Conservation (phyloP, 2,888 invertebrate genomes). For the Ormyrus pomaceus region DNA sequence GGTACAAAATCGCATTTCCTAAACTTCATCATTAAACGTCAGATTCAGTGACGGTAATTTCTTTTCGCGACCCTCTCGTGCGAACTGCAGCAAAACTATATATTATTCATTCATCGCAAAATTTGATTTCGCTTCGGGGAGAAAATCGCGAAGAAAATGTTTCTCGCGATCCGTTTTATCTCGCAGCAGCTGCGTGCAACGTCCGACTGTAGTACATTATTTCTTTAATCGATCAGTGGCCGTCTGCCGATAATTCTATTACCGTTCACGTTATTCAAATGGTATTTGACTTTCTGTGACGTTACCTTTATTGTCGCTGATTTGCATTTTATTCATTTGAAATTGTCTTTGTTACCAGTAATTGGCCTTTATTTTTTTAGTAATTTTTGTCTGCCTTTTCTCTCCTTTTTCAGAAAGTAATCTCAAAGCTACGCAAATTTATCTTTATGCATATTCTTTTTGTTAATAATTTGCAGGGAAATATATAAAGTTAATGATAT, state of each 20-base stretch:
- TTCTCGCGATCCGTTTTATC: conserved; percentile 30
- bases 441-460: no score
- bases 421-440: no score
- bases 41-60: conserved; percentile 25
- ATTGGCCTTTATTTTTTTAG: conserved; percentile 3
- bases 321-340: conserved; percentile 72
- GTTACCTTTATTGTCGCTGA: conserved; percentile 71
- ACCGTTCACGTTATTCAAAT: conserved; percentile 71
- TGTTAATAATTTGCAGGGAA: no score
- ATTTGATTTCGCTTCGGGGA: conserved; percentile 21
- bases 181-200: no score
- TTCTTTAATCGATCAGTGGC: conserved; percentile 68
- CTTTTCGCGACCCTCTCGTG: background rate
- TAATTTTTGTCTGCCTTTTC: background rate
- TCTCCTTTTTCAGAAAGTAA: background rate
- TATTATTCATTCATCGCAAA: conserved; percentile 3
- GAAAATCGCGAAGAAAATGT: background rate
- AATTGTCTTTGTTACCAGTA: conserved; percentile 61
- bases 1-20: background rate
- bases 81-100: background rate
- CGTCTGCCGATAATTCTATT: conserved; percentile 68
- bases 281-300: conserved; percentile 73
- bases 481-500: no score
- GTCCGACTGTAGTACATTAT: conserved; percentile 57
- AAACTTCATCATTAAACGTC: conserved; percentile 32